phyloP scores from a whole-genome alignment of 2,797 vertebrate genomes.

The Pelobates cultripes region DNA sequence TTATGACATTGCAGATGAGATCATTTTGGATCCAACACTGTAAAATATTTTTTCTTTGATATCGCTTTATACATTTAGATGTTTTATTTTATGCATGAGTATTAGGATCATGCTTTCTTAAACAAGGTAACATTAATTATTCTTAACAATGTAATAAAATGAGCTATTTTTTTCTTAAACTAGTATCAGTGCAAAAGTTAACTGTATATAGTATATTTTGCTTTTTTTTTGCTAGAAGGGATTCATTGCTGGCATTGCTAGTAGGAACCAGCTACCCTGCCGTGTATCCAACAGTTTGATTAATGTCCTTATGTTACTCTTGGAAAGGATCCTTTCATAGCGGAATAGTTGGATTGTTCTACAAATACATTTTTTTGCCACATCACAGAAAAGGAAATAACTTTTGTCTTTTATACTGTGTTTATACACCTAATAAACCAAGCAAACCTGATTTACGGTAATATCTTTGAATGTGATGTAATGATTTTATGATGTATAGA shows the following conservation, averaged over 20 bases:
- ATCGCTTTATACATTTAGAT: too few species aligned
- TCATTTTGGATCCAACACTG: too few species aligned
- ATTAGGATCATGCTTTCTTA: too few species aligned
- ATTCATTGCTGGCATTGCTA: conserved; percentile 31
- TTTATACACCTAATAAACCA: neutral
- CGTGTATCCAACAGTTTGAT: conserved; percentile 33
- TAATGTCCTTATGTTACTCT: conserved; percentile 51
- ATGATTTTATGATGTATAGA: conserved; percentile 53
- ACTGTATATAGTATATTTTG: neutral
- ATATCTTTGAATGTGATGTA: conserved; percentile 31
- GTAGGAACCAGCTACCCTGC: conserved; percentile 39
- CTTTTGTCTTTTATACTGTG: neutral
- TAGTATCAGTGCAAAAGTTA: too few species aligned
- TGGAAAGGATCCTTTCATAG: conserved; percentile 58
- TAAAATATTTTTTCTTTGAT: too few species aligned
- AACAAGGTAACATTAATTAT: too few species aligned
- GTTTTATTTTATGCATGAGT: too few species aligned
- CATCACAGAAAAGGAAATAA: neutral
- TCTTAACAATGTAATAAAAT: too few species aligned
- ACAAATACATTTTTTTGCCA: conserved; percentile 17
- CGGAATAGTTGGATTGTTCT: conserved; percentile 51
- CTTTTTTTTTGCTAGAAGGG: conserved; percentile 23
- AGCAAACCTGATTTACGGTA: conserved; percentile 40
- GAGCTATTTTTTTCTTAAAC: too few species aligned
- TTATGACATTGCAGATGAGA: too few species aligned